phyloP scores from a whole-genome alignment of 1,140 invertebrate species.

The Adoxophyes honmai region DNA sequence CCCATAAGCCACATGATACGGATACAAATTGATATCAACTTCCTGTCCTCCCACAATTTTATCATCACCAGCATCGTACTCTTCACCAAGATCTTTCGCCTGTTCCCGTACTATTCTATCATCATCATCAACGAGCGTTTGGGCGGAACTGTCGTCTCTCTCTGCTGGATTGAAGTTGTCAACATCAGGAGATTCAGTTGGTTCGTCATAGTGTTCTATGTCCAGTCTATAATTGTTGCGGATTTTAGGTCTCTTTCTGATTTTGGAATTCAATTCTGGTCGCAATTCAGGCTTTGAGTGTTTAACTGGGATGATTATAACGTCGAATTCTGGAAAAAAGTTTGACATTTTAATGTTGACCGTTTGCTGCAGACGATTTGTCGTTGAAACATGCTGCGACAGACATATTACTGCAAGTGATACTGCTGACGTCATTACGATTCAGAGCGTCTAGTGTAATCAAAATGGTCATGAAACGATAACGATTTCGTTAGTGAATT shows the following conservation, averaged over 20 bases:
- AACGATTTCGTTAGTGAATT: too few relatives aligned
- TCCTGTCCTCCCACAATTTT: constrained; percentile 58
- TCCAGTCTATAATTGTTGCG: constrained; percentile 30
- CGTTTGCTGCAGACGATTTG: too few relatives aligned
- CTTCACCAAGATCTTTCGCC: not conserved
- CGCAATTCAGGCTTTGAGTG: constrained; percentile 21
- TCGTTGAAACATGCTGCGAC: too few relatives aligned
- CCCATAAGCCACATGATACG: constrained; percentile 61
- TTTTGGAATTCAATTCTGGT: constrained; percentile 15
- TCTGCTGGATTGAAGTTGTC: constrained; percentile 47
- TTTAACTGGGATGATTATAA: constrained; percentile 50
- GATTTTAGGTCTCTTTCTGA: too few relatives aligned
- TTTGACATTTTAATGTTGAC: constrained; percentile 2
- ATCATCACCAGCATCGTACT: constrained; percentile 31
- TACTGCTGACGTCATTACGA: too few relatives aligned
- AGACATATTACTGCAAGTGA: too few relatives aligned
- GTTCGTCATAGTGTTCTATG: constrained; percentile 47
- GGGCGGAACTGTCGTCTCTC: constrained; percentile 12
- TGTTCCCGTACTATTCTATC: not conserved
- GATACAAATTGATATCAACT: constrained; percentile 62
- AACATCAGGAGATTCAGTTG: constrained; percentile 40
- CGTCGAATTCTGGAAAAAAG: constrained; percentile 43
- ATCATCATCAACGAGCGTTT: not conserved
- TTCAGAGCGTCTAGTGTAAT: too few relatives aligned
- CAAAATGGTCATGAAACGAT: too few relatives aligned